phyloP scores from a whole-genome alignment of 2,888 invertebrate species.

The Cartodere bifasciata region DNA sequence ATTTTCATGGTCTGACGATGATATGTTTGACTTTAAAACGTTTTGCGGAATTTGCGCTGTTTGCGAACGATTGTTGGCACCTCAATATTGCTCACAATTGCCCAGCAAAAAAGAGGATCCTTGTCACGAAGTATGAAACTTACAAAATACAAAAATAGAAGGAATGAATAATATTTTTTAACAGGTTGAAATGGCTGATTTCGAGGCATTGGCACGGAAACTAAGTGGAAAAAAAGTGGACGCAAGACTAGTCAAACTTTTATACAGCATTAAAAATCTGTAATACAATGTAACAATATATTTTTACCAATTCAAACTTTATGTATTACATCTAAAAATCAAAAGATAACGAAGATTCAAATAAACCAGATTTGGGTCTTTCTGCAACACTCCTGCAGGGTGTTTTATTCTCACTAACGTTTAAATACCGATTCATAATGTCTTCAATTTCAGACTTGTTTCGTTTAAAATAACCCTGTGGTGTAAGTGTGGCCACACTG shows the following conservation, averaged over 20 bases:
- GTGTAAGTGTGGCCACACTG: no score
- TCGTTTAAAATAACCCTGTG: slow-evolving; percentile 18
- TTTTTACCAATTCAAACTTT: no score
- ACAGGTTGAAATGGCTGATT: slow-evolving; percentile 56
- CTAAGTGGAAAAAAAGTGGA: slow-evolving; percentile 39
- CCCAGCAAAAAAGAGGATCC: slow-evolving; percentile 51
- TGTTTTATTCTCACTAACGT: no score
- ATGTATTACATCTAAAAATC: no score
- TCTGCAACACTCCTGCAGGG: no score
- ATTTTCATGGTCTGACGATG: slow-evolving; percentile 42
- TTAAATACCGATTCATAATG: slow-evolving; percentile 16
- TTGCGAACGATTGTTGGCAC: slow-evolving; percentile 56
- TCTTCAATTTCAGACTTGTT: slow-evolving; percentile 17
- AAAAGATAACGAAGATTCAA: no score
- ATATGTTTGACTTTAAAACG: slow-evolving; percentile 51
- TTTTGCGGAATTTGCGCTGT: slow-evolving; percentile 72
- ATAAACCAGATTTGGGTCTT: no score
- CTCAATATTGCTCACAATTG: slow-evolving; percentile 34
- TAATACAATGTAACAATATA: no score
- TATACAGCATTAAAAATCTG: slow-evolving; percentile 34
- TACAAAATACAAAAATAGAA: neutral
- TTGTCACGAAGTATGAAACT: slow-evolving; percentile 51
- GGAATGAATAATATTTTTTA: slow-evolving; percentile 20
- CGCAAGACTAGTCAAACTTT: slow-evolving; percentile 37
- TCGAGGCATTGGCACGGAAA: slow-evolving; percentile 49